Evolutionary conservation across 2,888 invertebrate genomes (phyloP).

Genomic region (Exephanes ischioxanthus): DNA sequence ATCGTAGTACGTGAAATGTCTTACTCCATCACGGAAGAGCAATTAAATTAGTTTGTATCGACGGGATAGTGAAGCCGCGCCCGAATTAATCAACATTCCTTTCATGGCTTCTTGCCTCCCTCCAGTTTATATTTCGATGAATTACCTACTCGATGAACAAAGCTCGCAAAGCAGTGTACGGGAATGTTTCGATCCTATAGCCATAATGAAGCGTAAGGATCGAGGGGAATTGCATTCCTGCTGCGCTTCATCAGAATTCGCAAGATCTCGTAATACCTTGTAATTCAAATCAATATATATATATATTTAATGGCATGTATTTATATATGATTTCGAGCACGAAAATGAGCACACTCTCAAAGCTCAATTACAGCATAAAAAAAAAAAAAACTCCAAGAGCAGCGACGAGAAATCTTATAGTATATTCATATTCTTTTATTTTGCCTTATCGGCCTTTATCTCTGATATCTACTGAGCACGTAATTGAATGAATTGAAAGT

Average conservation of each 20-base stretch:
- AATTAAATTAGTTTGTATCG: neutral
- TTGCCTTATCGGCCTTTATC: too few species aligned
- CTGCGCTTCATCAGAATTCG: neutral
- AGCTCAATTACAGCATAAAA: too few species aligned
- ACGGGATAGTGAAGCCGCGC: neutral
- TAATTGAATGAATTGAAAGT: neutral
- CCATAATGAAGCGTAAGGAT: neutral
- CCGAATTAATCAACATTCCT: neutral
- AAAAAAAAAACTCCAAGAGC: too few species aligned
- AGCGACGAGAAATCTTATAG: too few species aligned
- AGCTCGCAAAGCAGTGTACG: neutral
- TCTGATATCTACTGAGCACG: too few species aligned
- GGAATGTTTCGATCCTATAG: neutral
- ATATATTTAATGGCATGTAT: too few species aligned
- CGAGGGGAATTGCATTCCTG: neutral
- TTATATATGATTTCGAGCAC: too few species aligned
- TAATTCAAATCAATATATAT: too few species aligned
- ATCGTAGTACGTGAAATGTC: slow-evolving; percentile 9
- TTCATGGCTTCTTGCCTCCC: neutral
- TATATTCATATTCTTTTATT: too few species aligned
- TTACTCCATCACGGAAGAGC: neutral
- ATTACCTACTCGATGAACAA: neutral
- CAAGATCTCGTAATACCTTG: neutral
- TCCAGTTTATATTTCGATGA: neutral
- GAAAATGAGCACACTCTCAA: too few species aligned